These are phyloP conservation scores for Chloroclysta siterata DNA, from an alignment of 2,888 invertebrate genomes.

Conservation along the genomic window DNA sequence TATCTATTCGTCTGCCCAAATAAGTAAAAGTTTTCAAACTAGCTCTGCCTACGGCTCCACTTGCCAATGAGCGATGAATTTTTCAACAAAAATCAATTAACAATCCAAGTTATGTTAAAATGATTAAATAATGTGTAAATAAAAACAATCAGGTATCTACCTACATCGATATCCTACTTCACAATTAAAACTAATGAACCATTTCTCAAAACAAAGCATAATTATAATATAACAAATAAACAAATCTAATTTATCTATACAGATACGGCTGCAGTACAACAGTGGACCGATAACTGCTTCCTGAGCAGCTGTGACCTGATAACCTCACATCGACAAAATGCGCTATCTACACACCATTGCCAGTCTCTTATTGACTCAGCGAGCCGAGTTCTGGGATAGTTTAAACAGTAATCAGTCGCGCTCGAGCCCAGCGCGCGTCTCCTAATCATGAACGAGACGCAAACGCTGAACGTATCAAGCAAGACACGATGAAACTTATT, in stretches of 20 bases:
- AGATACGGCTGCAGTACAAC: slow-evolving; percentile 57
- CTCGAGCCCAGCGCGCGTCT: slow-evolving; percentile 58
- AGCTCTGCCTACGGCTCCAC: neutral
- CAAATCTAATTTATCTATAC: slow-evolving; percentile 64
- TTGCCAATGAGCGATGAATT: too few species aligned
- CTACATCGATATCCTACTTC: neutral
- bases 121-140: neutral
- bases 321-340: slow-evolving; percentile 73
- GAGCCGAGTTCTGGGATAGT: slow-evolving; percentile 50
- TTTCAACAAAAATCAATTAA: too few species aligned
- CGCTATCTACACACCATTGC: slow-evolving; percentile 67
- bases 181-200: slow-evolving; percentile 17
- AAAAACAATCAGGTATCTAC: neutral
- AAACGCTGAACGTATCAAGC: slow-evolving; percentile 4
- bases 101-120: too few species aligned
- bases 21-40: neutral
- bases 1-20: slow-evolving; percentile 21
- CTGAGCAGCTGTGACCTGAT: slow-evolving; percentile 80
- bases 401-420: slow-evolving; percentile 60
- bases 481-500: slow-evolving; percentile 6
- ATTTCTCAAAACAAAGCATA: slow-evolving; percentile 24
- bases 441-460: slow-evolving; percentile 50
- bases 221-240: slow-evolving; percentile 50
- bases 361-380: slow-evolving; percentile 57
- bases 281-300: slow-evolving; percentile 71